Conservation (phyloP, 2,888 invertebrate genomes). For the Caenorhabditis sinica region DNA sequence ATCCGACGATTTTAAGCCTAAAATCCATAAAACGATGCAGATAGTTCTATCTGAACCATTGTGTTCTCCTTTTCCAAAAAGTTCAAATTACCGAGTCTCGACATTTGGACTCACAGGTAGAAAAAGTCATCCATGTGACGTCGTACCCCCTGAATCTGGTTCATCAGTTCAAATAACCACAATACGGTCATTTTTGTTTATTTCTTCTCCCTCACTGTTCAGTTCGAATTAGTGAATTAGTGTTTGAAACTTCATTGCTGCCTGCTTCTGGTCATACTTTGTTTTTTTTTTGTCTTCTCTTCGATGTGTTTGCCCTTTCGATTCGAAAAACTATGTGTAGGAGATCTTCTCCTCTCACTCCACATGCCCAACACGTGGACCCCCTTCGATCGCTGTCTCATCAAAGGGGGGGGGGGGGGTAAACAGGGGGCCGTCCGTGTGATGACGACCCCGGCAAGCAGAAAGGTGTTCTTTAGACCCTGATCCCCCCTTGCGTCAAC, state of each 20-base stretch:
- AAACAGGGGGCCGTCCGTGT: neutral
- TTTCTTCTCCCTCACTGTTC: neutral
- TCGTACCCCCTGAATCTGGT: too few species aligned
- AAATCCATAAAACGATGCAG: too few species aligned
- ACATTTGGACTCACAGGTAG: too few species aligned
- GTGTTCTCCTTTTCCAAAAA: too few species aligned
- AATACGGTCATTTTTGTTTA: too few species aligned
- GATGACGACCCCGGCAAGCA: too few species aligned
- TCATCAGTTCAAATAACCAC: too few species aligned
- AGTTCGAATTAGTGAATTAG: slow-evolving; percentile 14
- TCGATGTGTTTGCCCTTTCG: neutral
- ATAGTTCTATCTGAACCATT: too few species aligned
- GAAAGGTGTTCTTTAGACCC: neutral
- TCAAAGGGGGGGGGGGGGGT: neutral
- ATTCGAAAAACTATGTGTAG: neutral
- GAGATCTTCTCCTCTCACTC: neutral
- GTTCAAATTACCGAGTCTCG: too few species aligned
- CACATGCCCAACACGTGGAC: neutral
- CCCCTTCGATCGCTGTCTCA: neutral
- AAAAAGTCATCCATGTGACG: too few species aligned
- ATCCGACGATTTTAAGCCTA: too few species aligned
- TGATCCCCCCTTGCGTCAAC: neutral
- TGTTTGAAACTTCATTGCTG: neutral
- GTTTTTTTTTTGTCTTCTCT: slow-evolving; percentile 15
- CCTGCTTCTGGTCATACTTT: slow-evolving; percentile 5